A percentile compares a stretch with the other conserved stretches of the same genome.
Evolutionary conservation across 64 coral and sea anemone genomes (phyloP).

Genomic region (Dendronephthya gigantea): DNA sequence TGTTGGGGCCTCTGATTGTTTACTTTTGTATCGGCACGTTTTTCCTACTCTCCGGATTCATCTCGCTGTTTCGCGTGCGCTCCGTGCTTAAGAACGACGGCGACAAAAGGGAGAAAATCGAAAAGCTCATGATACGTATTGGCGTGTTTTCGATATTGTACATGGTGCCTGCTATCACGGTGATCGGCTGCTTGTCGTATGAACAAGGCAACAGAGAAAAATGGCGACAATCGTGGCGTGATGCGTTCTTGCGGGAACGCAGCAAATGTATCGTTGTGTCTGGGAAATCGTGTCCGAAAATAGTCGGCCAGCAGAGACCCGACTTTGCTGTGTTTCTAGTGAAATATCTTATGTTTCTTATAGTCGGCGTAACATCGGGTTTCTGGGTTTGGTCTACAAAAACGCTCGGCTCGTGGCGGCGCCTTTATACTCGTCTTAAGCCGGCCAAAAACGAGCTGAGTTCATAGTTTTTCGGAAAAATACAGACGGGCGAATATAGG

Average conservation of each 20-base stretch:
- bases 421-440: not conserved
- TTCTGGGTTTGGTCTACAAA: slow-evolving; percentile 16
- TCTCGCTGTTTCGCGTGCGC: not conserved
- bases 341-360: slow-evolving; percentile 18
- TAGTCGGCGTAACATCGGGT: not conserved
- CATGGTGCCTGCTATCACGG: slow-evolving; percentile 8
- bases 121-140: slow-evolving; percentile 7
- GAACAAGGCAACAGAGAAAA: not conserved
- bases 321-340: slow-evolving; percentile 14
- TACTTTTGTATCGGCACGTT: slow-evolving; percentile 5
- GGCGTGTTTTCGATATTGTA: slow-evolving; percentile 11
- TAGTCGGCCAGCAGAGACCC: not conserved
- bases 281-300: not conserved
- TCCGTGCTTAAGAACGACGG: slow-evolving; percentile 7
- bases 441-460: not conserved
- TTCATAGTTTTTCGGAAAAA: not conserved
- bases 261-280: not conserved
- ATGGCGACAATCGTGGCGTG: not conserved
- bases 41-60: not conserved
- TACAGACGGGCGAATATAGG: not conserved
- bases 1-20: slow-evolving; percentile 46
- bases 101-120: not conserved
- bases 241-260: not conserved
- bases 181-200: not conserved
- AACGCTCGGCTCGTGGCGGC: not conserved